These are phyloP conservation scores for Sprattus sprattus DNA, from an alignment of 2,113 vertebrate species.

Conservation along the genomic window DNA sequence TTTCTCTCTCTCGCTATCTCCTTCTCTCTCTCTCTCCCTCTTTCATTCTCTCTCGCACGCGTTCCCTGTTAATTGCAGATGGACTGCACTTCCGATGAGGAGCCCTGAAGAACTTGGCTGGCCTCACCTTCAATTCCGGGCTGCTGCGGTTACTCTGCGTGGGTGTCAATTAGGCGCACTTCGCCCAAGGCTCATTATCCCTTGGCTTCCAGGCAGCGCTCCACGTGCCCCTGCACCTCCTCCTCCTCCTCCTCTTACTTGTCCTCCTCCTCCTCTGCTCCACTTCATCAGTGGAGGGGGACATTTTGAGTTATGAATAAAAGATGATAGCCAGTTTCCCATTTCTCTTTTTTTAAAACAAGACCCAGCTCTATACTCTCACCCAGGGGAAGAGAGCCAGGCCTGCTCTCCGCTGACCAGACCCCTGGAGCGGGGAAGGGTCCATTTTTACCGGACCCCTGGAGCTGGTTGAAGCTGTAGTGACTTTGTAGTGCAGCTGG, in stretches of 20 bases:
- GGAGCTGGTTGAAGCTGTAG: neutral
- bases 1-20: neutral
- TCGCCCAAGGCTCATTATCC: neutral
- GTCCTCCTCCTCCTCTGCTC: neutral
- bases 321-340: neutral
- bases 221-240: neutral
- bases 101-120: neutral
- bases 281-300: neutral
- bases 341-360: neutral
- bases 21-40: neutral
- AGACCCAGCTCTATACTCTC: neutral
- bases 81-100: neutral
- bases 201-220: neutral
- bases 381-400: neutral
- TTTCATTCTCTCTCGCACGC: neutral
- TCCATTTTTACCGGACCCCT: neutral
- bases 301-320: neutral
- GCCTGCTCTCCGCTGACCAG: neutral
- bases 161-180: neutral
- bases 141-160: neutral
- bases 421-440: neutral
- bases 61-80: neutral
- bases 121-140: neutral
- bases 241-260: neutral
- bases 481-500: neutral